Base-by-base conservation (phyloP, 2,888 invertebrate species). In the Sialis lutaria region DNA sequence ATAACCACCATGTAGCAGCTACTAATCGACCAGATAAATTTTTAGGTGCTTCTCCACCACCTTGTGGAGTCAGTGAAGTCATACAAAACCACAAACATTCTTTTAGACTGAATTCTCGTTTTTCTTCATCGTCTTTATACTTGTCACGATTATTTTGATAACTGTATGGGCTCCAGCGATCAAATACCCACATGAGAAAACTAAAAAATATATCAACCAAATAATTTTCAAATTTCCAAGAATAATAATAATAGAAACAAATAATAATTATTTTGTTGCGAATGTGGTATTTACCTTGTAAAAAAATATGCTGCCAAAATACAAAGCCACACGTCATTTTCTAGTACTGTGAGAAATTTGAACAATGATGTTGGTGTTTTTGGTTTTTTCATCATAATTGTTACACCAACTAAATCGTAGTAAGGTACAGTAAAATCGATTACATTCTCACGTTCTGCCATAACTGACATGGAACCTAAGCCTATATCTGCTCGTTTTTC, bases 11-110 rank as follows among this genome's bases (percentile, higher is more conserved):
- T 0, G 96, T 96, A 2, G 96, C 96, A 0, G 96, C 96, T 0
- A 97, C 83, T 8, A 97, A 68, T 44, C 96, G 75, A 0, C 96
- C 96, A 0, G 95, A 95, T 1, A 97, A 70, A 64, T 96, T 96
- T 64, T 93, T 92, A 0, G 95, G 95, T 0, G 93, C 93, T 64
- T 95, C 93, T 1, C 93, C 93, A 0, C 93, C 93, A 0, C 93
- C 92, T 65, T 86, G 78, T 0, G 97, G 97, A 0, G 96, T 97
- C 12, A 97, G 67, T 34, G 95, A 96, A 39, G 96, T 96, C 92
- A 97, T 93, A 60, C 96, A 96, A 64, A 97, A 97, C 96, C 96
- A 97, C 0, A 97, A 73, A 59, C 95, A 95, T 65, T 97, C 97
- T 62, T 93, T 95, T 34, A 97, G 66, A 41, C 85, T 90, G 60